These are phyloP conservation scores for Harlomillsia oculata DNA, from an alignment of 1,140 invertebrate genomes.

Conservation along the genomic window DNA sequence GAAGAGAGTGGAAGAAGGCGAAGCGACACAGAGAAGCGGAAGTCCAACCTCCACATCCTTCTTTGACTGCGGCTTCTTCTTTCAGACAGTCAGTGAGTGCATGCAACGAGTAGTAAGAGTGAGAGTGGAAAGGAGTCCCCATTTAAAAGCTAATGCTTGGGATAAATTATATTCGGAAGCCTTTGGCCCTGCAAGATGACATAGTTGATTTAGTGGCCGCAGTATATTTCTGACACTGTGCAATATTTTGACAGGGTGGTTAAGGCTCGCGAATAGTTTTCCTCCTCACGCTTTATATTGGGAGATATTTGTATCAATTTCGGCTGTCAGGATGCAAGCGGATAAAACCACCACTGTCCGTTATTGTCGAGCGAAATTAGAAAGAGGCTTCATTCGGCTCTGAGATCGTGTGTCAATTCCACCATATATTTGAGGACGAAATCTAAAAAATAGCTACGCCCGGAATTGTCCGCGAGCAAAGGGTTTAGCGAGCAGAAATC, in stretches of 20 bases:
- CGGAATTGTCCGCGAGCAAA: conserved; percentile 7
- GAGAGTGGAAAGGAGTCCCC: conserved; percentile 14
- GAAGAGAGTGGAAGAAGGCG: neutral
- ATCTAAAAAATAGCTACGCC: conserved; percentile 23
- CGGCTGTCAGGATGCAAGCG: conserved; percentile 29
- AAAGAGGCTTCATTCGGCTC: conserved; percentile 25
- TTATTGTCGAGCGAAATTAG: conserved; percentile 35
- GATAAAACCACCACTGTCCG: conserved; percentile 33
- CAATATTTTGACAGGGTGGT: conserved; percentile 28
- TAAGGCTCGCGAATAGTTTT: too few relatives aligned
- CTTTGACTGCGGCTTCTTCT: neutral
- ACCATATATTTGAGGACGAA: conserved; percentile 25
- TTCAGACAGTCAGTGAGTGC: neutral
- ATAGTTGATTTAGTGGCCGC: conserved; percentile 22
- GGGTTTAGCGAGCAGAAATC: conserved; percentile 21
- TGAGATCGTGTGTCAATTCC: conserved; percentile 32
- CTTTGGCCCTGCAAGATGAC: conserved; percentile 17
- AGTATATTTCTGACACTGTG: conserved; percentile 22
- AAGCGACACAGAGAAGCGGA: neutral
- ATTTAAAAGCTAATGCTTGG: conserved; percentile 26
- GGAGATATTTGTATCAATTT: conserved; percentile 36
- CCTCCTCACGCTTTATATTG: conserved; percentile 12
- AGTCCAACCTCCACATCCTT: too few relatives aligned
- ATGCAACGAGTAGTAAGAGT: neutral
- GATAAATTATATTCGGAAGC: conserved; percentile 26